Percentiles rank a stretch among this genome's conserved stretches.
These are phyloP conservation scores for Drosophila triauraria DNA, from an alignment of 1,140 invertebrate genomes.

Conservation along the genomic window DNA sequence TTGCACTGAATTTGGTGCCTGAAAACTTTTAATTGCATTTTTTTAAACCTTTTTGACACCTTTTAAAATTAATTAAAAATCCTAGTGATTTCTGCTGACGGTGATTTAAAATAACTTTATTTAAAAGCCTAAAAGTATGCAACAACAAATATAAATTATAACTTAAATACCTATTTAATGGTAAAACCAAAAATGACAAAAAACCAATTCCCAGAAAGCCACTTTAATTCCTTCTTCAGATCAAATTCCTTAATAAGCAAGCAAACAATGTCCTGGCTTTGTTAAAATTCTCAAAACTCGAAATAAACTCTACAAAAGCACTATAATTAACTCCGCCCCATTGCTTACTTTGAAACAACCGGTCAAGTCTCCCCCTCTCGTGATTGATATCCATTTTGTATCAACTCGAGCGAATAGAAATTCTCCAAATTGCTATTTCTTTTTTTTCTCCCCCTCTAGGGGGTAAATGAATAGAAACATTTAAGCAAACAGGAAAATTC, in stretches of 20 bases:
- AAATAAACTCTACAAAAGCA: conserved; percentile 1
- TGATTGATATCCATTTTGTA: conserved; percentile 34
- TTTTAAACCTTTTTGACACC: too few species aligned
- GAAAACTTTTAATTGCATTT: too few species aligned
- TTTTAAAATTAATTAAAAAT: too few species aligned
- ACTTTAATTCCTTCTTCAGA: background rate
- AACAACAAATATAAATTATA: too few species aligned
- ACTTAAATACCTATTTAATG: too few species aligned
- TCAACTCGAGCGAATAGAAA: conserved; percentile 10
- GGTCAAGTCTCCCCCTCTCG: background rate
- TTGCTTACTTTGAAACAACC: background rate
- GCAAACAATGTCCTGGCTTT: too few species aligned
- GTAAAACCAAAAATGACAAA: background rate
- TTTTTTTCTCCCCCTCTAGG: background rate
- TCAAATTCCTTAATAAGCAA: background rate
- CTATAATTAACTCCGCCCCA: conserved; percentile 27
- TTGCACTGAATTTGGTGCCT: too few species aligned
- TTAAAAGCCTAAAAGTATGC: too few species aligned
- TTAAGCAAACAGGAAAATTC: conserved; percentile 55
- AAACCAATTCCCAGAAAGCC: background rate
- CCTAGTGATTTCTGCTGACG: too few species aligned
- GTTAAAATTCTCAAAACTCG: too few species aligned
- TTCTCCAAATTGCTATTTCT: conserved; percentile 42
- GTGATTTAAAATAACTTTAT: too few species aligned
- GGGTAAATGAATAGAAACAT: conserved; percentile 32